Evolutionary conservation across 2,113 vertebrate species (phyloP).

Genomic region (Mesitornis unicolor): DNA sequence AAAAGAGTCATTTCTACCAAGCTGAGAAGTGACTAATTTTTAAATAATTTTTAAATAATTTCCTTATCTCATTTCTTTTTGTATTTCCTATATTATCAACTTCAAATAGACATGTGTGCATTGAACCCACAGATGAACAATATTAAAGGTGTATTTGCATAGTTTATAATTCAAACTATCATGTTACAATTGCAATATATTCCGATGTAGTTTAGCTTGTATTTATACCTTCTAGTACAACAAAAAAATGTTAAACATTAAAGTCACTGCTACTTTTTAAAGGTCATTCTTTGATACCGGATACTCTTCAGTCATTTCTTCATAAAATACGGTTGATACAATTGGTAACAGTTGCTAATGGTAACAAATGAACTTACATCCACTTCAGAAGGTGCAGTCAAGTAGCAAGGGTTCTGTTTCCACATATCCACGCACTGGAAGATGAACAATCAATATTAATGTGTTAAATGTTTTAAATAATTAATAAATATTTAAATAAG

Average conservation of each 20-base stretch:
- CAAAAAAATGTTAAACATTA: not conserved
- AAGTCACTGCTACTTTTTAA: not conserved
- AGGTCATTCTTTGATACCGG: not conserved
- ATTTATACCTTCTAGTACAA: not conserved
- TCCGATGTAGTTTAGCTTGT: not conserved
- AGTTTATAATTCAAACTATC: not conserved
- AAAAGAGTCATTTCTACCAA: not conserved
- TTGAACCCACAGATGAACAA: not conserved
- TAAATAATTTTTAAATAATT: not conserved
- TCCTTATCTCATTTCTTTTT: not conserved
- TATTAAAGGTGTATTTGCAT: not conserved
- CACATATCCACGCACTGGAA: conserved; percentile 96
- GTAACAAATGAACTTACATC: conserved; percentile 84
- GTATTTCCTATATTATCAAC: not conserved
- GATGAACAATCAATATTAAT: not conserved
- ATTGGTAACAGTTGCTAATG: not conserved
- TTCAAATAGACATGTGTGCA: not conserved
- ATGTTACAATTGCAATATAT: not conserved
- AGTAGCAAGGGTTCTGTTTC: conserved; percentile 90
- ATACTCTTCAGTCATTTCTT: not conserved
- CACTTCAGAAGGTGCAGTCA: conserved; percentile 90
- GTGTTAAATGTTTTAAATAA: not conserved
- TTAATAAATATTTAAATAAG: no score
- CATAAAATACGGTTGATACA: not conserved
- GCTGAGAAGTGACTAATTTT: not conserved